Evolutionary conservation across 2,113 vertebrate species (phyloP).

Genomic region (Mionectes macconnelli): DNA sequence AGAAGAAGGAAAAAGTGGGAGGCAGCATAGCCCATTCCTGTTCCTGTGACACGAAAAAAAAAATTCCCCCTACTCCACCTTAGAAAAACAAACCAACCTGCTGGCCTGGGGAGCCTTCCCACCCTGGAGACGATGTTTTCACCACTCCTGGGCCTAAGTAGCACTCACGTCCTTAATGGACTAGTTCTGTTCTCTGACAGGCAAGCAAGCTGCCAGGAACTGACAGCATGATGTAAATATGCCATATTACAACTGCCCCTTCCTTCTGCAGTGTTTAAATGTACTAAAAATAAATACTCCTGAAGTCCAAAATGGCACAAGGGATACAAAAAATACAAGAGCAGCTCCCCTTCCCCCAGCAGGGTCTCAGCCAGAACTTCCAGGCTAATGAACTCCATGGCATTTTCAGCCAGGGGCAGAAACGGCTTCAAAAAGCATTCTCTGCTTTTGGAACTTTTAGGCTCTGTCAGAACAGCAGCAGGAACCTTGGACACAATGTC

Average conservation of each 20-base stretch:
- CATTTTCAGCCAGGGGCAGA: background rate
- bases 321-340: conserved; percentile 13
- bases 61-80: background rate
- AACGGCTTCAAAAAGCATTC: background rate
- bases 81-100: conserved; percentile 56
- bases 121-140: conserved; percentile 47
- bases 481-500: background rate
- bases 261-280: conserved; percentile 46
- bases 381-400: background rate
- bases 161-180: conserved; percentile 40
- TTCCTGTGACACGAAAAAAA: background rate
- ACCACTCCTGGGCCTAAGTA: background rate
- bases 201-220: conserved; percentile 31
- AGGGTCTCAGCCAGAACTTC: background rate
- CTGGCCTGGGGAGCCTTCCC: conserved; percentile 5
- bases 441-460: background rate
- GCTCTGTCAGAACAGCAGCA: background rate
- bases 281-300: conserved; percentile 61
- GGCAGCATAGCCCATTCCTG: background rate
- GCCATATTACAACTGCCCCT: conserved; percentile 47
- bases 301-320: conserved; percentile 27
- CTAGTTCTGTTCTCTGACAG: conserved; percentile 9
- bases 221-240: conserved; percentile 61
- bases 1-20: conserved; percentile 12
- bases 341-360: background rate